Conservation (phyloP, 2,113 vertebrate species). For the Callospermophilus lateralis region DNA sequence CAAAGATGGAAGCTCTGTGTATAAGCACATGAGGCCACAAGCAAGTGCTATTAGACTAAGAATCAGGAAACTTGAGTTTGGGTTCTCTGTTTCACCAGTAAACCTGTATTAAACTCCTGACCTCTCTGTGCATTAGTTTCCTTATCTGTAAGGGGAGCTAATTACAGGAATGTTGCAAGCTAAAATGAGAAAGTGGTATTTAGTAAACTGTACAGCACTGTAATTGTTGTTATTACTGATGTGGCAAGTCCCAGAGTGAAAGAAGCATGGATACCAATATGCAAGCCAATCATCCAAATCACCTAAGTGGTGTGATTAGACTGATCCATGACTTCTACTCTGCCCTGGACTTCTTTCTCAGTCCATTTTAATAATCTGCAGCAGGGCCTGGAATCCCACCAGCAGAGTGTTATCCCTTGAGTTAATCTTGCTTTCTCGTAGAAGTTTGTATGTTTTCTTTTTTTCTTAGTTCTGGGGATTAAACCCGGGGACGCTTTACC, state of each 20-base stretch:
- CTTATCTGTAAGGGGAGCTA: slow-evolving; percentile 39
- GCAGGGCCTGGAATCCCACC: not conserved
- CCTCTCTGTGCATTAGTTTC: slow-evolving; percentile 48
- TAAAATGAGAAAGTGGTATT: slow-evolving; percentile 33
- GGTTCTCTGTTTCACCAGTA: slow-evolving; percentile 35
- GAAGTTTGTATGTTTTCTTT: not conserved
- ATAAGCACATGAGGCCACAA: not conserved
- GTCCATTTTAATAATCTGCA: not conserved
- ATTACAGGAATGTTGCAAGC: not conserved
- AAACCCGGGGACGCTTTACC: not conserved
- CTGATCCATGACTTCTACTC: not conserved
- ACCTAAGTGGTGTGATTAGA: slow-evolving; percentile 43
- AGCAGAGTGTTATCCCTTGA: not conserved
- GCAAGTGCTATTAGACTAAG: not conserved
- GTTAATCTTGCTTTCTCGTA: slow-evolving; percentile 26
- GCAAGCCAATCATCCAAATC: not conserved
- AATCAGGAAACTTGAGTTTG: not conserved
- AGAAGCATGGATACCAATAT: slow-evolving; percentile 16
- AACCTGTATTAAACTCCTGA: slow-evolving; percentile 41
- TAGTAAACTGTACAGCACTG: not conserved
- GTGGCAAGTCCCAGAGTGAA: slow-evolving; percentile 8
- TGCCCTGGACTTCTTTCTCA: not conserved
- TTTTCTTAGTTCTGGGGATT: not conserved
- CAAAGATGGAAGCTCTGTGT: slow-evolving; percentile 25
- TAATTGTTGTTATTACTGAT: not conserved